These are phyloP conservation scores for Biston betularia DNA, from an alignment of 2,888 invertebrate species.

Conservation along the genomic window DNA sequence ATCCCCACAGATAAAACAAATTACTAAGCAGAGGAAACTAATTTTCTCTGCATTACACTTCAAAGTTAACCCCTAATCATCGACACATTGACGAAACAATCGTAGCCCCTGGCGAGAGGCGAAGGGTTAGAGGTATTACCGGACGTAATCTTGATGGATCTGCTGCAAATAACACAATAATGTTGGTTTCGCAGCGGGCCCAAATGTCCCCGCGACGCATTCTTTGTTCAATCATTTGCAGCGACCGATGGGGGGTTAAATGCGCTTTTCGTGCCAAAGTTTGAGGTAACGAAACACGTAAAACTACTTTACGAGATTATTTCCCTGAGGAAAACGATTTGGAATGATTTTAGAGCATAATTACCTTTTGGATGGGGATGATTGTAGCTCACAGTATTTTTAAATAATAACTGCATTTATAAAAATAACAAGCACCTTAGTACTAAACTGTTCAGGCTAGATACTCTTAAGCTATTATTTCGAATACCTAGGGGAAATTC, in stretches of 20 bases:
- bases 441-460: constrained; percentile 14
- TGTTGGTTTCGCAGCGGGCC: constrained; percentile 53
- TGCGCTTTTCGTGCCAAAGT: constrained; percentile 44
- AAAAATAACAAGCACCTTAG: constrained; percentile 8
- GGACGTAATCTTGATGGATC: constrained; percentile 84
- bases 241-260: constrained; percentile 39
- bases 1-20: constrained; percentile 21
- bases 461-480: constrained; percentile 28
- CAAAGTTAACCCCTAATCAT: constrained; percentile 72
- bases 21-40: constrained; percentile 51
- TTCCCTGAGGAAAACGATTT: no score
- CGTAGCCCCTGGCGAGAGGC: constrained; percentile 53
- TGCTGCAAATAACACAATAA: constrained; percentile 71
- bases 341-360: neutral
- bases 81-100: constrained; percentile 79
- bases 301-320: constrained; percentile 22
- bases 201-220: constrained; percentile 33
- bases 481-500: constrained; percentile 38
- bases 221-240: constrained; percentile 40
- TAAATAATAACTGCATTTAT: constrained; percentile 29
- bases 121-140: constrained; percentile 75
- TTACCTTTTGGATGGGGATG: neutral
- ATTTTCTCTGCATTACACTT: constrained; percentile 53
- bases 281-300: constrained; percentile 25
- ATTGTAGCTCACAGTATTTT: constrained; percentile 7